These are phyloP conservation scores for Euura saliciscinereae DNA, from an alignment of 1,140 invertebrate genomes.

Conservation along the genomic window DNA sequence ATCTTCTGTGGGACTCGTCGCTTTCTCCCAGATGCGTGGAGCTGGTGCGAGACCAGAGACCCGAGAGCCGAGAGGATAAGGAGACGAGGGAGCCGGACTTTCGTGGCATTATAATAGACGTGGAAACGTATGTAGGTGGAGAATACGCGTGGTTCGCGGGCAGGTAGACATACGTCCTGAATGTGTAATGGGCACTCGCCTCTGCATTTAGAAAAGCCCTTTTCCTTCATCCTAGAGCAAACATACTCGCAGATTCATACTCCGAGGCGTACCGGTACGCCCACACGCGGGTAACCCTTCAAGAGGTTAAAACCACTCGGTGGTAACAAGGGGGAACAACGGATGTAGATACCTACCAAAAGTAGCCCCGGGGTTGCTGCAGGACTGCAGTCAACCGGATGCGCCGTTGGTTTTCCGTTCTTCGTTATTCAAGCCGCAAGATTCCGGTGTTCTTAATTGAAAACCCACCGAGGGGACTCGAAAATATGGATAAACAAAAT, in stretches of 20 bases:
- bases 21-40: too few relatives aligned
- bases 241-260: conserved; percentile 11
- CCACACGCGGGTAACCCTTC: not conserved
- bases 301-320: conserved; percentile 1
- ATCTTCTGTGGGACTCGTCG: too few relatives aligned
- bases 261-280: not conserved
- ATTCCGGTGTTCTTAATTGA: not conserved
- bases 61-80: too few relatives aligned
- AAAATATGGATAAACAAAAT: too few relatives aligned
- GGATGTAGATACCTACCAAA: not conserved
- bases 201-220: conserved; percentile 41
- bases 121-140: too few relatives aligned
- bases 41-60: too few relatives aligned
- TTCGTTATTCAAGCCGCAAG: too few relatives aligned
- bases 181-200: conserved; percentile 51
- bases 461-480: not conserved
- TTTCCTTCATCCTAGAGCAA: conserved; percentile 17
- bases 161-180: conserved; percentile 30
- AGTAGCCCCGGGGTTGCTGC: too few relatives aligned
- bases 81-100: too few relatives aligned
- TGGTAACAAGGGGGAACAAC: conserved; percentile 1
- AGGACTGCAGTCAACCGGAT: too few relatives aligned
- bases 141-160: not conserved
- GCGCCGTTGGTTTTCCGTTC: too few relatives aligned
- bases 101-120: too few relatives aligned